Evolutionary conservation across 2,888 invertebrate genomes (phyloP).

Genomic region (Cecidostiba fungosa): DNA sequence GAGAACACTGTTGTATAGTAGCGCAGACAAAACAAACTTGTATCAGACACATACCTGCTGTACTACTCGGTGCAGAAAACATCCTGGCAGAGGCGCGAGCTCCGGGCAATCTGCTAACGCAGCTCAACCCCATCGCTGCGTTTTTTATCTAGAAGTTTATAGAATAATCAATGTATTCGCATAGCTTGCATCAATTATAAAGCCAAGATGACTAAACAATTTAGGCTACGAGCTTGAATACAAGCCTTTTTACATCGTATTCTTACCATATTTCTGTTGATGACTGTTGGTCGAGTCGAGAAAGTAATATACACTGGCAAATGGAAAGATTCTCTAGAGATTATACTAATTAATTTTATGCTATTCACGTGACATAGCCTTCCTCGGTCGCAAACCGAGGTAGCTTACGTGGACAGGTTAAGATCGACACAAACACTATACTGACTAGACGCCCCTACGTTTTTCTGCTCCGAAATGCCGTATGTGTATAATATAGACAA

Average conservation of each 20-base stretch:
- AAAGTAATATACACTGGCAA: not conserved
- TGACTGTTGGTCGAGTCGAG: not conserved
- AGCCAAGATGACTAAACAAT: not conserved
- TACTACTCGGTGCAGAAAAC: constrained; percentile 60
- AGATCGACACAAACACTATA: not conserved
- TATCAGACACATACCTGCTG: constrained; percentile 49
- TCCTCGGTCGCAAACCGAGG: not conserved
- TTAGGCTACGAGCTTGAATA: not conserved
- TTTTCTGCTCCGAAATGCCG: not conserved
- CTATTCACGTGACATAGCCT: constrained; percentile 25
- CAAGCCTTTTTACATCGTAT: not conserved
- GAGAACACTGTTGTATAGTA: not conserved
- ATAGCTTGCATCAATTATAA: constrained; percentile 1
- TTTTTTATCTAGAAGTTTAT: constrained; percentile 40
- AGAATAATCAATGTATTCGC: not conserved
- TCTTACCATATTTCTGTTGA: constrained; percentile 28
- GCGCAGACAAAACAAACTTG: not conserved
- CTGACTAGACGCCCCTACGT: not conserved
- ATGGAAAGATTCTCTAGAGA: not conserved
- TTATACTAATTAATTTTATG: constrained; percentile 20
- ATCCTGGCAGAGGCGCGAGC: constrained; percentile 33
- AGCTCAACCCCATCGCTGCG: not conserved
- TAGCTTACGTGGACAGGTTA: constrained; percentile 33
- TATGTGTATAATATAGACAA: too few species aligned
- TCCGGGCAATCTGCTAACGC: not conserved